Base-by-base conservation (phyloP, 2,113 vertebrate genomes). In the Ctenomys sociabilis region DNA sequence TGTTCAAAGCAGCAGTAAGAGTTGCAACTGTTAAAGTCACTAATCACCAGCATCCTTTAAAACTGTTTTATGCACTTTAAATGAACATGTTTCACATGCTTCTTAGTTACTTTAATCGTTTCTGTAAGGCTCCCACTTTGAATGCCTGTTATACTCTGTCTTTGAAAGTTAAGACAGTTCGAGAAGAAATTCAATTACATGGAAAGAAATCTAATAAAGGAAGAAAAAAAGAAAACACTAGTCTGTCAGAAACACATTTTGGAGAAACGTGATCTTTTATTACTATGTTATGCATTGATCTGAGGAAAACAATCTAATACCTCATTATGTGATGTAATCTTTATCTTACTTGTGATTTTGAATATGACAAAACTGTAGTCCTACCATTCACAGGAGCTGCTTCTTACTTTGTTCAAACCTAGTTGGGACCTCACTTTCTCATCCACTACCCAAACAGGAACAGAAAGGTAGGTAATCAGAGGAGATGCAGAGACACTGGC, bases 111-210 rank as follows among this genome's bases (percentile, higher is more conserved):
- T 83, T 0, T 12, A 6, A 72, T 64, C 26, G 40, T 52, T 75
- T 93, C 85, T 91, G 21, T 43, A 68, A 21, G 61, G 2, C 21
- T 68, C 64, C 90, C 86, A 24, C 54, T 49, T 49, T 11, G 11
- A 85, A 3, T 35, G 68, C 22, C 49, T 70, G 13, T 30, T n/a
- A 43, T 19, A 59, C 10, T 61, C 30, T 8, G 59, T 35, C 94
- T 88, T 86, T 54, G 85, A 96, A 92, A 32, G n/a, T 77, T 95
- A 92, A 86, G 91, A 75, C 52, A 87, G 13, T 35, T 83, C 43
- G n/a, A 12, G 49, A 85, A 80, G 19, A 3, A 37, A 91, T 97
- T 97, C 64, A 96, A 88, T 85, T 96, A 83, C 28, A 90, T 1
- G n/a, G 57, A 94, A 24, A 95, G 2, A 91, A 86, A 89, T 85